Base-by-base conservation (phyloP, 2,888 invertebrate genomes). In the Andrena hattorfiana region DNA sequence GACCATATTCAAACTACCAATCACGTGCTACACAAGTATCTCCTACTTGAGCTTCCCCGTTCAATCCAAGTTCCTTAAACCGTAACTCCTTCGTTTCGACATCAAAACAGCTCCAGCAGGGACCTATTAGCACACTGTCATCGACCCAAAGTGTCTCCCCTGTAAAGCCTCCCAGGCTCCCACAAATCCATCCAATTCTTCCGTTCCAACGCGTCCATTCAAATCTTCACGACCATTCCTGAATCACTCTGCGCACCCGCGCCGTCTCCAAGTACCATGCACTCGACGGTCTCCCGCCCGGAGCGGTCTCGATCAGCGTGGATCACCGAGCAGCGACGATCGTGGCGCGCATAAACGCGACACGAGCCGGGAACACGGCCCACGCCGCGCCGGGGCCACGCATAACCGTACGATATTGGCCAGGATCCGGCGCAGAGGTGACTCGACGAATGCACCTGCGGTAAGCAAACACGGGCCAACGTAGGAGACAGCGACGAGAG, bases 341-440 rank as follows among this genome's bases (percentile, higher is more conserved):
- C 73, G 59, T 59, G 73, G 20, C 64, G 48, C 76, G 69, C 42
- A 86, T 88, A 87, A 87, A 89, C 85, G 87, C 85, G 90, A 90
- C 89, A 90, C 86, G 87, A 83, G 85, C 85, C 85, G 83, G 87
- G 87, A 89, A 89, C 85, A 89, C 87, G 86, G 85, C 86, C 86
- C 85, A 85, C 81, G 87, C 77, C 77, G 87, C 87, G 88, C 91
- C 89, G 91, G 89, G 85, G 83, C 81, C 72, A 23, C 85, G 88
- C 89, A 90, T 89, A 88, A 89, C 87, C 91, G 87, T 90, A 89
- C 85, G 88, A 92, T 91, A 92, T 92, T 88, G 86, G 42, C 88
- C 87, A 84, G 81, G 85, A 83, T 90, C 89, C 73, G 81, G 84
- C 68, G 88, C 63, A 68, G 78, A 68, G 54, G 80, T 83, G 79